phyloP scores from a whole-genome alignment of 2,797 vertebrate species.

The Acanthurus tractus region DNA sequence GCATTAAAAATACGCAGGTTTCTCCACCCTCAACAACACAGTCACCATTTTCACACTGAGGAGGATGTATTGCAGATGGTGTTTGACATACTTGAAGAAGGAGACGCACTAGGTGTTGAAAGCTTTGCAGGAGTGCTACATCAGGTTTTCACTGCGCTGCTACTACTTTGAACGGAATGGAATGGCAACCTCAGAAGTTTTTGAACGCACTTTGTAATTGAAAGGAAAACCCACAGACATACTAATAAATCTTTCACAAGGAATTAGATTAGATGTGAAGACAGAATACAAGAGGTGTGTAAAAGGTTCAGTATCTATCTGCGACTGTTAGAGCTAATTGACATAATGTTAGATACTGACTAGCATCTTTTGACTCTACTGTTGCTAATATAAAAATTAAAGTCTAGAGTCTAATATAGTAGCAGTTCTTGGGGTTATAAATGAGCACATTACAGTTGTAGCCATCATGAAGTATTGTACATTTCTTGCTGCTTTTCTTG shows the following conservation, averaged over 20 bases:
- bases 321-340: neutral
- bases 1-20: no score
- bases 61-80: no score
- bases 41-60: no score
- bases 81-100: no score
- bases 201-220: neutral
- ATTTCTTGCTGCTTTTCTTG: neutral
- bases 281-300: neutral
- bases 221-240: neutral
- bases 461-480: constrained; percentile 40
- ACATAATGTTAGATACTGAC: neutral
- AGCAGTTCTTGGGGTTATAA: neutral
- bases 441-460: constrained; percentile 44
- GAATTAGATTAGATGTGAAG: neutral
- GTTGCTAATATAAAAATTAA: neutral
- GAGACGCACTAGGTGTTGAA: no score
- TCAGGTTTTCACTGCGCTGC: no score
- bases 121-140: no score
- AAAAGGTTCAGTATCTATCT: neutral
- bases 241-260: neutral
- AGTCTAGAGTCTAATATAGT: constrained; percentile 6
- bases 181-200: no score
- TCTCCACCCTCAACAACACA: no score
- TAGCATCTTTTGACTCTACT: neutral
- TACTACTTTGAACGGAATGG: no score